phyloP scores from a whole-genome alignment of 1,140 invertebrate genomes.

The Euschistus heros region DNA sequence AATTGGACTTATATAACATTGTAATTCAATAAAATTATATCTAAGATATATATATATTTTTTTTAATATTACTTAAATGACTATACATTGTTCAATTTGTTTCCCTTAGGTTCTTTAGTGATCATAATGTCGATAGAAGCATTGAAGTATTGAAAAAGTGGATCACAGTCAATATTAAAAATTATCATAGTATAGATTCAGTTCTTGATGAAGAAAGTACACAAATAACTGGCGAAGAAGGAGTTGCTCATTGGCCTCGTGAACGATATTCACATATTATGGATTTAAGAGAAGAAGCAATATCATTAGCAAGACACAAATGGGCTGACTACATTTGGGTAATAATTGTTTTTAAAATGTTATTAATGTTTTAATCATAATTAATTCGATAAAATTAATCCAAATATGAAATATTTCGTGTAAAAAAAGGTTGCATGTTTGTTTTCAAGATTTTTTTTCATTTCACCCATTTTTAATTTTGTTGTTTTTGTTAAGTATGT shows the following conservation, averaged over 20 bases:
- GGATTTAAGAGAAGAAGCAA: constrained; percentile 62
- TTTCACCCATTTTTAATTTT: too few relatives aligned
- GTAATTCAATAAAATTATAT: too few relatives aligned
- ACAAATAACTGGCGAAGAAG: constrained; percentile 49
- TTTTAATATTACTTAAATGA: too few relatives aligned
- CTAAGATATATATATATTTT: too few relatives aligned
- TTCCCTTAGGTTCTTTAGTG: constrained; percentile 66
- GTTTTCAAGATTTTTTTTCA: too few relatives aligned
- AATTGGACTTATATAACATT: too few relatives aligned
- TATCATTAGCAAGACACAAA: constrained; percentile 55
- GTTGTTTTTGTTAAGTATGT: too few relatives aligned
- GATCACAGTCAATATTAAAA: constrained; percentile 45
- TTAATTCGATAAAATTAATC: too few relatives aligned
- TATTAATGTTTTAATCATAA: too few relatives aligned
- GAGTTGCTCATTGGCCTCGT: constrained; percentile 60
- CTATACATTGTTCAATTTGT: constrained; percentile 1
- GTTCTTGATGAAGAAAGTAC: constrained; percentile 43
- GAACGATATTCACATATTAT: constrained; percentile 73
- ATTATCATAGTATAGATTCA: constrained; percentile 64
- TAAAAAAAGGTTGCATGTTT: too few relatives aligned
- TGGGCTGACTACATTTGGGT: constrained; percentile 83
- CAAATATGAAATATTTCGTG: too few relatives aligned
- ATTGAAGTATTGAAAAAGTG: constrained; percentile 62
- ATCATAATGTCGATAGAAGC: constrained; percentile 76
- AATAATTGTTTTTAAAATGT: too few relatives aligned